Evolutionary conservation across 2,797 vertebrate genomes (phyloP).

Genomic region (Carcharodon carcharias): DNA sequence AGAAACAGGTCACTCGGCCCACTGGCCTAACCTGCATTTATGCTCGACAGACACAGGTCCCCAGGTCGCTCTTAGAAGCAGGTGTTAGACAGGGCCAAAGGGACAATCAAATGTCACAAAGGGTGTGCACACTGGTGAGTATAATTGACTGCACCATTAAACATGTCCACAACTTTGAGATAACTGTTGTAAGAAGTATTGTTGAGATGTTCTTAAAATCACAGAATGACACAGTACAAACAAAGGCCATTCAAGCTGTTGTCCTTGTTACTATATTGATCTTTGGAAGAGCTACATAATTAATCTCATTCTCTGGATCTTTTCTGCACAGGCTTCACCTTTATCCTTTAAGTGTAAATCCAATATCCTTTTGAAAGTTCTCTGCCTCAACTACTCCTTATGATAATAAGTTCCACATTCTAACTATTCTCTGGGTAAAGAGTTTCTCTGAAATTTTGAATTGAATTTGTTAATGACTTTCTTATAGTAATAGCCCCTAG

Average conservation of each 20-base stretch:
- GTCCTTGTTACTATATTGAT: not conserved
- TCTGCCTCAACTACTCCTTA: not conserved
- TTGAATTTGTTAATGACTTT: not conserved
- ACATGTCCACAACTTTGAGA: not conserved
- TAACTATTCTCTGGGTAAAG: not conserved
- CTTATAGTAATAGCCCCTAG: not conserved
- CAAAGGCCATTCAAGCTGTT: not conserved
- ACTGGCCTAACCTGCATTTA: not conserved
- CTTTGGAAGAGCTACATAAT: not conserved
- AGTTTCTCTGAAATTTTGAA: not conserved
- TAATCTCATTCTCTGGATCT: not conserved
- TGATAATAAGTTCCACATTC: not conserved
- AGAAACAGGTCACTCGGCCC: not conserved
- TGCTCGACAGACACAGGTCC: not conserved
- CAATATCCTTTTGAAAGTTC: not conserved
- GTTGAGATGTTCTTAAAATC: not conserved
- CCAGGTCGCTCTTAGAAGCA: not conserved
- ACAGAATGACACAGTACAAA: not conserved
- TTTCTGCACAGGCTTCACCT: no score
- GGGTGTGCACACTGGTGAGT: not conserved
- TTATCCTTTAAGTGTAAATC: not conserved
- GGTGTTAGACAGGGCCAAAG: not conserved
- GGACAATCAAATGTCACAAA: not conserved
- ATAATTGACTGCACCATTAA: not conserved
- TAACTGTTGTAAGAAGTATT: not conserved